These are phyloP conservation scores for Clupea harengus DNA, from an alignment of 2,113 vertebrate species.

Conservation along the genomic window DNA sequence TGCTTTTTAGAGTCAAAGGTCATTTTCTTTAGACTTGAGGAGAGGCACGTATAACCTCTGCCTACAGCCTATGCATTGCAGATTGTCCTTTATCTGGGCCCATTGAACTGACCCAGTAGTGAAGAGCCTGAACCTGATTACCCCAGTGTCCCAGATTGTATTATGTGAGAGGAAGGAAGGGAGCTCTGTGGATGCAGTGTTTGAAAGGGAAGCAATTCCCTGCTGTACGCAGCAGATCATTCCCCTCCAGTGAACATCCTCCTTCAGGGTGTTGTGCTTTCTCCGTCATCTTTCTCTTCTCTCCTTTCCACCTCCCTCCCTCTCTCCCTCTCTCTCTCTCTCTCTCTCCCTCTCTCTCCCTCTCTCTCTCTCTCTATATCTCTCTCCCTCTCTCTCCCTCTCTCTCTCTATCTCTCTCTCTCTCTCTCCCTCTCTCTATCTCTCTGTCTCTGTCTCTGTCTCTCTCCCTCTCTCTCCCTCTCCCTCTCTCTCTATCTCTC, in stretches of 20 bases:
- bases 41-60: neutral
- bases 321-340: neutral
- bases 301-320: neutral
- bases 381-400: neutral
- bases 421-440: neutral
- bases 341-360: neutral
- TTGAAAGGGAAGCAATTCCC: slow-evolving; percentile 5
- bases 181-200: neutral
- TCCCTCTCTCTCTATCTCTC: neutral
- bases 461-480: neutral
- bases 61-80: neutral
- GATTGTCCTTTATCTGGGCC: neutral
- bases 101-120: neutral
- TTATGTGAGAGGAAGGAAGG: neutral
- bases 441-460: neutral
- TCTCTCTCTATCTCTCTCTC: neutral
- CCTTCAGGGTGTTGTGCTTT: neutral
- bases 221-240: neutral
- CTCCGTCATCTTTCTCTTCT: neutral
- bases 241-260: neutral
- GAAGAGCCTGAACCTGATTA: neutral
- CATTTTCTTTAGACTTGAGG: neutral
- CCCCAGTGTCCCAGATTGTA: neutral
- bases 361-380: neutral
- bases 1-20: neutral